Evolutionary conservation across 2,797 vertebrate genomes (phyloP).

Genomic region (Xiphorhynchus erythropygius): DNA sequence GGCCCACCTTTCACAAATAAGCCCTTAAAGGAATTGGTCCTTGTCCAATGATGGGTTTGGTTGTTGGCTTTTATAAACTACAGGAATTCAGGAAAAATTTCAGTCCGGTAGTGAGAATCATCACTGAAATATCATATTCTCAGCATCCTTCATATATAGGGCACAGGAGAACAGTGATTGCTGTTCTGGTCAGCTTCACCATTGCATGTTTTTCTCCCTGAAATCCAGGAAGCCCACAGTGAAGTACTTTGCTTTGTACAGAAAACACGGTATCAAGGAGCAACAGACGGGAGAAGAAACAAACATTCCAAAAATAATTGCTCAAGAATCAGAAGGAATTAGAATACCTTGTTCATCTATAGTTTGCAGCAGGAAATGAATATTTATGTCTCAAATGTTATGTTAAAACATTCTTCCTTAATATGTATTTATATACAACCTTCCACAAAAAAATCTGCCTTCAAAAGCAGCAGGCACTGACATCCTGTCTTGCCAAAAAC

Average conservation of each 20-base stretch:
- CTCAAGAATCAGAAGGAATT: slow-evolving; percentile 36
- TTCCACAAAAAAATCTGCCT: slow-evolving; percentile 60
- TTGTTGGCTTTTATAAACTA: background rate
- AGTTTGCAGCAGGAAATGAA: slow-evolving; percentile 59
- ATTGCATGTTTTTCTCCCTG: background rate
- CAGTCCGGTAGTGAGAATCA: background rate
- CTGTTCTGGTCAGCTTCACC: background rate
- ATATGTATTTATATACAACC: slow-evolving; percentile 66
- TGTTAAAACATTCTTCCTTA: slow-evolving; percentile 68
- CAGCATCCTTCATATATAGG: background rate
- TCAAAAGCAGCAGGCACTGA: slow-evolving; percentile 64
- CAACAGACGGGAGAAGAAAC: background rate
- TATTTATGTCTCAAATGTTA: slow-evolving; percentile 66
- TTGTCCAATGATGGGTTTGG: background rate
- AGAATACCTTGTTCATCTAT: slow-evolving; percentile 50
- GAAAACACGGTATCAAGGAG: background rate
- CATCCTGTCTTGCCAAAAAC: slow-evolving; percentile 51
- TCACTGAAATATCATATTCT: background rate
- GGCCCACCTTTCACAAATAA: background rate
- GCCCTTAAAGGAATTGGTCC: background rate
- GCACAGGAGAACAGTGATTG: background rate
- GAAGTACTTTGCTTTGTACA: background rate
- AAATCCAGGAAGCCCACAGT: background rate
- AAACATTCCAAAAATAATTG: slow-evolving; percentile 23
- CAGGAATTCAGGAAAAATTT: background rate